Evolutionary conservation across 2,888 invertebrate species (phyloP).

Genomic region (Hylaea fasciaria): DNA sequence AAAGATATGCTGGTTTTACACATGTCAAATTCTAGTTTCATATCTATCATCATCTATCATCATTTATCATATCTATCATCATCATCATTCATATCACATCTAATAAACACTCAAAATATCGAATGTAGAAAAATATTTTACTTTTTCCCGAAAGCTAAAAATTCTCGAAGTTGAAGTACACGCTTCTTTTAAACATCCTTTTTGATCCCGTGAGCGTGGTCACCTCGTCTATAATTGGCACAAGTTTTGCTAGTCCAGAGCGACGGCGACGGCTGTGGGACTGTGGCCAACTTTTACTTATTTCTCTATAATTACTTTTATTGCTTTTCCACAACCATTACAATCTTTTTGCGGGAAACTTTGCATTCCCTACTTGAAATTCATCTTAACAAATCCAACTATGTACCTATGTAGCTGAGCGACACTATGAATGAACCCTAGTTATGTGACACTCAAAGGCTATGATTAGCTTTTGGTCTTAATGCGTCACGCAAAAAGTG

Average conservation of each 20-base stretch:
- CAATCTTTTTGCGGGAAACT: constrained; percentile 47
- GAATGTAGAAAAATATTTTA: no score
- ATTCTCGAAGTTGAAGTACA: no score
- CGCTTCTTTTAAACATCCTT: background rate
- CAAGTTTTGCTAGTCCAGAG: constrained; percentile 69
- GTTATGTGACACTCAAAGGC: background rate
- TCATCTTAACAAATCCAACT: background rate
- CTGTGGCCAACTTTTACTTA: constrained; percentile 75
- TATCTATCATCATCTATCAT: no score
- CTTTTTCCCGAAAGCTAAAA: no score
- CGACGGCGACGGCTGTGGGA: constrained; percentile 67
- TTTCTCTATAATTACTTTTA: constrained; percentile 76
- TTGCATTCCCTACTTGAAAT: constrained; percentile 16
- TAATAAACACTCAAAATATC: no score
- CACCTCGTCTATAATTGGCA: constrained; percentile 70
- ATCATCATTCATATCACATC: no score
- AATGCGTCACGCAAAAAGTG: no score
- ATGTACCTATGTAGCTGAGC: background rate
- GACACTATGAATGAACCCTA: background rate
- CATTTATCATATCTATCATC: no score
- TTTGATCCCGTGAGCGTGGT: constrained; percentile 47
- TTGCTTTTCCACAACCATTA: constrained; percentile 57
- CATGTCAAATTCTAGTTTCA: no score
- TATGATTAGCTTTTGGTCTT: no score
- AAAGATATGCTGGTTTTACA: no score